These are phyloP conservation scores for Melolontha melolontha DNA, from an alignment of 2,888 invertebrate genomes.

Conservation along the genomic window DNA sequence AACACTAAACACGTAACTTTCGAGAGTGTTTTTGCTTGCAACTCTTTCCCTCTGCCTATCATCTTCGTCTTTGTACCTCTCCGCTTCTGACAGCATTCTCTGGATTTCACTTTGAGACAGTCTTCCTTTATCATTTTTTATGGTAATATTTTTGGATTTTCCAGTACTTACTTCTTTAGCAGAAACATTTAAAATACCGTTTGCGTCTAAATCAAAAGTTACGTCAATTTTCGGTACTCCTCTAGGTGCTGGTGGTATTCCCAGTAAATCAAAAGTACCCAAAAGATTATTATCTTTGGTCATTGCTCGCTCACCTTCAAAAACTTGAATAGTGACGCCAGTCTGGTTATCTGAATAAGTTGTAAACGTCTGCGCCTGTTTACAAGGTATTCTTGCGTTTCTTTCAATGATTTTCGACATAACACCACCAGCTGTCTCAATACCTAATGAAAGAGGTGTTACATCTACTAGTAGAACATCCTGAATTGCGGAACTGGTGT, in stretches of 20 bases:
- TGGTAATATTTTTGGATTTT: conserved; percentile 81
- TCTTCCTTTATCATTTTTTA: conserved; percentile 86
- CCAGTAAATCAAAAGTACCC: conserved; percentile 67
- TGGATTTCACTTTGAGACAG: conserved; percentile 86
- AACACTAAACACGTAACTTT: conserved; percentile 77
- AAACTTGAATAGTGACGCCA: conserved; percentile 79
- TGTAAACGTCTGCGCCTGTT: conserved; percentile 80
- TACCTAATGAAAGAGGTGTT: conserved; percentile 66
- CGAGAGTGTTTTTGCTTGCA: conserved; percentile 78
- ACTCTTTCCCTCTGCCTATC: conserved; percentile 77
- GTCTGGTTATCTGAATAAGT: conserved; percentile 87
- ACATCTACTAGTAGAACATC: conserved; percentile 73
- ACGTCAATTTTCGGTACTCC: conserved; percentile 69
- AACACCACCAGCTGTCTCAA: conserved; percentile 69
- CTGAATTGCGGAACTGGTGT: conserved; percentile 70
- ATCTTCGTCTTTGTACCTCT: conserved; percentile 79
- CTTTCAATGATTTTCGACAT: conserved; percentile 78
- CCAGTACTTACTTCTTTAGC: conserved; percentile 70
- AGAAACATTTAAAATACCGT: conserved; percentile 75
- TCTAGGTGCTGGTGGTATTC: conserved; percentile 69
- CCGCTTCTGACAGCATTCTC: conserved; percentile 81
- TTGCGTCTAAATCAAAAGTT: conserved; percentile 81
- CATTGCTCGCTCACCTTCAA: conserved; percentile 71
- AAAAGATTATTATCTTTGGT: conserved; percentile 69
- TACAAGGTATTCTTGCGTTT: conserved; percentile 79